Conservation (phyloP, 1,140 invertebrate species). For the Heliconius melpomene region DNA sequence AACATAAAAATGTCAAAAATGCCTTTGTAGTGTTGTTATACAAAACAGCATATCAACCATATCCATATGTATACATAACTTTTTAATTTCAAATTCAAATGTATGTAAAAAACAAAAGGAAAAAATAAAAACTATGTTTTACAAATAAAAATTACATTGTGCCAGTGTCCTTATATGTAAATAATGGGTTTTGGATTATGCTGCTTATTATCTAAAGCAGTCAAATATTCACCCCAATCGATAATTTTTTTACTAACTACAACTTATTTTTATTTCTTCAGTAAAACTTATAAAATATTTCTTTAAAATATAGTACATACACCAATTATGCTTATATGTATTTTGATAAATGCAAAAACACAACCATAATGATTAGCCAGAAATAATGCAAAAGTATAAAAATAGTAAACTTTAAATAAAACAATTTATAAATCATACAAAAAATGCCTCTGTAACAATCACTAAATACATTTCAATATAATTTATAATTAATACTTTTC, state of each 20-base stretch:
- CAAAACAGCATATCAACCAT: neutral
- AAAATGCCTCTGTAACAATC: conserved; percentile 9
- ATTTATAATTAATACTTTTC: conserved; percentile 25
- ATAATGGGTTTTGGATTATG: neutral
- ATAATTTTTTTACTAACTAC: neutral
- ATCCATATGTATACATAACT: too few species aligned
- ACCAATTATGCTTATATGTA: neutral
- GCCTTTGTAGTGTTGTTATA: neutral
- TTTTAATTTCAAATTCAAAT: neutral
- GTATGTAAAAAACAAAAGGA: neutral
- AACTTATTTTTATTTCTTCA: neutral
- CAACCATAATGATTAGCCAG: neutral
- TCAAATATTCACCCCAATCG: neutral
- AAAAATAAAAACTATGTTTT: neutral
- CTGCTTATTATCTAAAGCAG: neutral
- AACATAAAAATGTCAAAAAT: neutral
- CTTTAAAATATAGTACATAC: neutral
- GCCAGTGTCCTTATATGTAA: neutral
- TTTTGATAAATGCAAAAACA: neutral
- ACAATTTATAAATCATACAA: neutral
- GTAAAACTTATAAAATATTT: neutral
- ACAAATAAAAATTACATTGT: neutral
- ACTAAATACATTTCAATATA: neutral
- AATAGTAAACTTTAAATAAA: conserved; percentile 13
- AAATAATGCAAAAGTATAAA: neutral